Evolutionary conservation across 2,888 invertebrate species (phyloP).

Genomic region (Trichopoda pennipes): DNA sequence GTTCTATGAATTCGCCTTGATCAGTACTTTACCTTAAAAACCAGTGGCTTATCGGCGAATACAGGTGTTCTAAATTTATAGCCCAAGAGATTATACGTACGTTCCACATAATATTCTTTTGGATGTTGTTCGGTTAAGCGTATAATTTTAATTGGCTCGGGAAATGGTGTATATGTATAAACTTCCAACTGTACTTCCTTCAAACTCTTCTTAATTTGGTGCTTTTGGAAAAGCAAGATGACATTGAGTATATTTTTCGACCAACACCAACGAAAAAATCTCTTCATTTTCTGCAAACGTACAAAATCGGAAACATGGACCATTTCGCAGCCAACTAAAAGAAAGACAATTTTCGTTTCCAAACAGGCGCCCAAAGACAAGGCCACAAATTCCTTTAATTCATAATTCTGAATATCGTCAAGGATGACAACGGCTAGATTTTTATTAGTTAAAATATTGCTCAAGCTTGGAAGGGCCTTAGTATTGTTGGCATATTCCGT

Average conservation of each 20-base stretch:
- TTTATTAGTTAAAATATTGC: constrained; percentile 56
- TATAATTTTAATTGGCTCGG: constrained; percentile 31
- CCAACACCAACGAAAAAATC: constrained; percentile 71
- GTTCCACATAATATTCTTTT: constrained; percentile 57
- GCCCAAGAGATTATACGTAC: constrained; percentile 51
- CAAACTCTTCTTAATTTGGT: background rate
- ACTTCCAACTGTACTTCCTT: constrained; percentile 45
- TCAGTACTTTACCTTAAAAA: constrained; percentile 70
- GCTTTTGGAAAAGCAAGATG: constrained; percentile 60
- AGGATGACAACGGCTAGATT: constrained; percentile 69
- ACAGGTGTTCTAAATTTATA: constrained; percentile 69
- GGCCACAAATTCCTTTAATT: constrained; percentile 61
- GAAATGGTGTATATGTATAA: constrained; percentile 68
- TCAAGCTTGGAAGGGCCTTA: constrained; percentile 48
- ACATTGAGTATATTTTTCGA: constrained; percentile 68
- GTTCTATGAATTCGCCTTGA: background rate
- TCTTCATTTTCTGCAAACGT: constrained; percentile 46
- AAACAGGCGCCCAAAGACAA: constrained; percentile 64
- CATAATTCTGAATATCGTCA: constrained; percentile 57
- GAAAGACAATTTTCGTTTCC: constrained; percentile 68
- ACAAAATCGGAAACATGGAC: background rate
- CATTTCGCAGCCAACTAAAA: constrained; percentile 39
- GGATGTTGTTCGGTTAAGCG: constrained; percentile 42
- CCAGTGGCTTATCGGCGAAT: constrained; percentile 72
- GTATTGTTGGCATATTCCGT: constrained; percentile 52